Conservation (phyloP, 92 coral and sea anemone species). For the Zoanthus sociatus region DNA sequence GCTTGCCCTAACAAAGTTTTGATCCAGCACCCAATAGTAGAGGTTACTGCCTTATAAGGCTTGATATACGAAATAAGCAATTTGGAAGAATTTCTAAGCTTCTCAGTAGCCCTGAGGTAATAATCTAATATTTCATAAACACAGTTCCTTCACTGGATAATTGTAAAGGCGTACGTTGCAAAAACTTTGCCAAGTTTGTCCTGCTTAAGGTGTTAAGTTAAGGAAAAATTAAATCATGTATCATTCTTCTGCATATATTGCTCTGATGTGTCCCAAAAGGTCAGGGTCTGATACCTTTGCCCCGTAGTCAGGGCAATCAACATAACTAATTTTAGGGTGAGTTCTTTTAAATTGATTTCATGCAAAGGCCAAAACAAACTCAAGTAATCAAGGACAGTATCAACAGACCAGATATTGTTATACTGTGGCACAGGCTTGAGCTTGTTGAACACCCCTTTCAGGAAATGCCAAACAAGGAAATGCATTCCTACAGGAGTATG, state of each 20-base stretch:
- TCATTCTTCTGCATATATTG: constrained; percentile 41
- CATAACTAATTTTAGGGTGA: constrained; percentile 65
- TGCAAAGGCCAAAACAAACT: constrained; percentile 53
- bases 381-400: constrained; percentile 56
- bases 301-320: constrained; percentile 66
- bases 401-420: constrained; percentile 62
- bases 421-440: constrained; percentile 67
- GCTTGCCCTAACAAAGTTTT: constrained; percentile 17
- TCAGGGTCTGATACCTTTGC: constrained; percentile 66
- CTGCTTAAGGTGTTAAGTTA: constrained; percentile 45
- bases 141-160: constrained; percentile 53
- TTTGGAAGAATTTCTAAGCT: constrained; percentile 33
- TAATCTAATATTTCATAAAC: constrained; percentile 61
- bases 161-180: constrained; percentile 48
- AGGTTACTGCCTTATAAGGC: constrained; percentile 55
- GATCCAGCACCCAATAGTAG: constrained; percentile 60
- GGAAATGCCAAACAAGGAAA: constrained; percentile 55
- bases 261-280: constrained; percentile 51
- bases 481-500: constrained; percentile 55
- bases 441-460: constrained; percentile 63
- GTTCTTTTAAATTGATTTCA: constrained; percentile 54
- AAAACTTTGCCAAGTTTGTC: constrained; percentile 70
- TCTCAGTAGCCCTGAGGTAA: constrained; percentile 49
- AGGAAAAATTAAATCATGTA: constrained; percentile 47
- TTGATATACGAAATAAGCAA: constrained; percentile 63